Percentiles rank a stretch among this genome's conserved stretches.
These are phyloP conservation scores for Apamea sordens DNA, from an alignment of 2,888 invertebrate genomes.

Conservation along the genomic window DNA sequence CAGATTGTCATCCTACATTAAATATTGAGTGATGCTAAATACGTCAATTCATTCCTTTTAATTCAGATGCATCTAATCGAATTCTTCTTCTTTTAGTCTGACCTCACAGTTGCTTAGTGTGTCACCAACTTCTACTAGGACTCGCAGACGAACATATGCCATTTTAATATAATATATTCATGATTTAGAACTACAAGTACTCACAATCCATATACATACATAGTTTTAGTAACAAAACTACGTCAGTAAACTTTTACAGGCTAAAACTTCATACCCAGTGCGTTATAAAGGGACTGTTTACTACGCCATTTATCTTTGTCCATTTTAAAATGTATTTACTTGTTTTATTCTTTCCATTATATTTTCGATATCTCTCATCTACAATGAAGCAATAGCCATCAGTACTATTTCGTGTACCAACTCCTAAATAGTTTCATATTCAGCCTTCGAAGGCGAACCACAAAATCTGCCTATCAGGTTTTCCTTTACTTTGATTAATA, in stretches of 20 bases:
- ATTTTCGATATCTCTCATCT: conserved; percentile 1
- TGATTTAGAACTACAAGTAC: too few species aligned
- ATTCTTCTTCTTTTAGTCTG: conserved; percentile 11
- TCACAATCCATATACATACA: too few species aligned
- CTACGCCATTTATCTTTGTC: too few species aligned
- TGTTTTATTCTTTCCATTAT: neutral
- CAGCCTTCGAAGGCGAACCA: conserved; percentile 67
- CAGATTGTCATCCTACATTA: conserved; percentile 43
- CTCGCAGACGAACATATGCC: neutral
- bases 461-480: conserved; percentile 61
- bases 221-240: too few species aligned
- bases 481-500: conserved; percentile 70
- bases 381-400: conserved; percentile 39
- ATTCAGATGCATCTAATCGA: conserved; percentile 2
- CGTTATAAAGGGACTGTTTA: too few species aligned
- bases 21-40: conserved; percentile 28
- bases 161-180: neutral
- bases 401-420: conserved; percentile 36
- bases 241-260: too few species aligned
- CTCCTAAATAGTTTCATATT: conserved; percentile 43
- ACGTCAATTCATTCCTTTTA: conserved; percentile 13
- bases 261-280: too few species aligned
- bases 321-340: neutral
- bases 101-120: conserved; percentile 1
- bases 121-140: conserved; percentile 5